A percentile compares a stretch with the other conserved stretches of the same genome.
Conservation (phyloP, 2,888 invertebrate species). For the Melieria crassipennis region DNA sequence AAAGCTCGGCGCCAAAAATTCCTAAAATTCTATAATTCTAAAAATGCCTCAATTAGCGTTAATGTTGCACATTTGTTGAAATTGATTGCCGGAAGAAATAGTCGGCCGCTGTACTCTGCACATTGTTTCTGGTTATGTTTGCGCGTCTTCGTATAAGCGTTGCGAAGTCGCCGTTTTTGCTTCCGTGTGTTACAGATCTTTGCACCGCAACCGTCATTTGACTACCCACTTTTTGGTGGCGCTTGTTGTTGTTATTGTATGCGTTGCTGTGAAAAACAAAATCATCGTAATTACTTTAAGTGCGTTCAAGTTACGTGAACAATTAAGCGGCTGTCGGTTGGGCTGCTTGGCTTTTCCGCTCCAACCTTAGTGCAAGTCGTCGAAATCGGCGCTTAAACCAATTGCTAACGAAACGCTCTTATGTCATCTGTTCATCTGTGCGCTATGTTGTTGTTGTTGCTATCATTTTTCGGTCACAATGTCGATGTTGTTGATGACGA, state of each 20-base stretch:
- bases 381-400: not conserved
- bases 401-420: slow-evolving; percentile 39
- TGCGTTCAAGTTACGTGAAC: slow-evolving; percentile 13
- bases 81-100: slow-evolving; percentile 9
- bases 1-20: too few relatives aligned
- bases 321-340: slow-evolving; percentile 17
- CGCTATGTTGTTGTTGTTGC: not conserved
- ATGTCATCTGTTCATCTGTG: slow-evolving; percentile 20
- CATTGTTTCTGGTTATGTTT: not conserved
- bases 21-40: too few relatives aligned
- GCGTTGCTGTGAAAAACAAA: not conserved
- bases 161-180: not conserved
- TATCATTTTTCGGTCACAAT: slow-evolving; percentile 1
- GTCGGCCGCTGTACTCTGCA: not conserved
- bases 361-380: too few relatives aligned
- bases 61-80: not conserved
- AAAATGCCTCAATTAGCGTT: too few relatives aligned
- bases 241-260: too few relatives aligned
- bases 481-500: slow-evolving; percentile 6
- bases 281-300: slow-evolving; percentile 2
- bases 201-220: not conserved
- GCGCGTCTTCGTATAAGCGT: not conserved
- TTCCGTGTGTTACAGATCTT: not conserved
- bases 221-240: not conserved
- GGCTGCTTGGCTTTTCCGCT: not conserved